A percentile compares a stretch with the other conserved stretches of the same genome.
Conservation (phyloP, 2,797 vertebrate species). For the Macropus fuliginosus region DNA sequence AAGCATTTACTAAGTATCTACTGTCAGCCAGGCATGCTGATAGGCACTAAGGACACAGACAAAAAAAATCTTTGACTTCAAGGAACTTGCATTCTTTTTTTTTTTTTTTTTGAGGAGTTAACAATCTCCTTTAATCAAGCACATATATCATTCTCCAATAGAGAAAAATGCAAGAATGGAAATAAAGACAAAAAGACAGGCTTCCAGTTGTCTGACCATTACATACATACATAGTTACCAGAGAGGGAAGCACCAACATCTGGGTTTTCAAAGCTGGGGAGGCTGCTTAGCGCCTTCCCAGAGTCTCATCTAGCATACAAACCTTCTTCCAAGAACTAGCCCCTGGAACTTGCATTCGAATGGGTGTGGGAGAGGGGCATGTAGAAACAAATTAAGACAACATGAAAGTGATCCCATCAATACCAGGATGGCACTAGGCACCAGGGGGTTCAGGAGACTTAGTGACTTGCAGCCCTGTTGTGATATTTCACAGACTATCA, state of each 20-base stretch:
- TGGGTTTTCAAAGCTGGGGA: background rate
- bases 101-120: too few species aligned
- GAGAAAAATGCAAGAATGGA: too few species aligned
- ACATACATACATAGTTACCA: too few species aligned
- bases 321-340: too few species aligned
- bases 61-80: background rate
- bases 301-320: too few species aligned
- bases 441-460: background rate
- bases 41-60: background rate
- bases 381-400: background rate
- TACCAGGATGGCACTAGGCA: background rate
- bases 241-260: too few species aligned
- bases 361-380: background rate
- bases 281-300: too few species aligned
- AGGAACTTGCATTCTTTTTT: background rate
- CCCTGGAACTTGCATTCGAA: too few species aligned
- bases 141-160: too few species aligned
- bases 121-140: too few species aligned
- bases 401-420: background rate
- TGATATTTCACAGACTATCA: background rate
- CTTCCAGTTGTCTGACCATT: too few species aligned
- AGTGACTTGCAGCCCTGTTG: background rate
- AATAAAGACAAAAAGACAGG: too few species aligned
- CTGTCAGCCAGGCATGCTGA: background rate
- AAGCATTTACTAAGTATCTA: background rate